These are phyloP conservation scores for Spilogale gracilis DNA, from an alignment of 2,113 vertebrate species.

Conservation along the genomic window DNA sequence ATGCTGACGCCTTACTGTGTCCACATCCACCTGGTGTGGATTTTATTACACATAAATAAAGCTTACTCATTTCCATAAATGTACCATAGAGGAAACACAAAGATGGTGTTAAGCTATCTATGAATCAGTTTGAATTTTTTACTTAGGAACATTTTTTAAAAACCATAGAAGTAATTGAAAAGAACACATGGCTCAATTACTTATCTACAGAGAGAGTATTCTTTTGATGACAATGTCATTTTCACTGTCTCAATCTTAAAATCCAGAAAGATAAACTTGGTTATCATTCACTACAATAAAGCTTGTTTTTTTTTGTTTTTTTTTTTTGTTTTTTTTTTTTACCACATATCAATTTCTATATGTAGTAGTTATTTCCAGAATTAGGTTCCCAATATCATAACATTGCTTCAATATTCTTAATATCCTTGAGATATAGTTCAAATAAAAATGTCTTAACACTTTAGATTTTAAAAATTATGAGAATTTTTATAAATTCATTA, in stretches of 20 bases:
- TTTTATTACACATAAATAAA: background rate
- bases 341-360: background rate
- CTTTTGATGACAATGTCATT: background rate
- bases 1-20: background rate
- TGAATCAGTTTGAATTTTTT: background rate
- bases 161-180: background rate
- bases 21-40: accelerated
- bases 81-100: background rate
- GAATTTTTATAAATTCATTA: background rate
- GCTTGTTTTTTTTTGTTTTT: background rate
- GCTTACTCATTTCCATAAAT: background rate
- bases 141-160: background rate
- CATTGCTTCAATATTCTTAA: conserved; percentile 25
- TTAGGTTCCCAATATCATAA: background rate
- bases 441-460: background rate
- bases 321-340: background rate
- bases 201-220: background rate
- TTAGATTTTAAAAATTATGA: background rate
- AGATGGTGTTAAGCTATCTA: background rate
- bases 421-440: conserved; percentile 6
- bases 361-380: background rate
- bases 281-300: conserved; percentile 28
- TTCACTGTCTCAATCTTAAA: conserved; percentile 48
- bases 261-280: background rate
- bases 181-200: background rate